phyloP scores from a whole-genome alignment of 2,113 vertebrate species.

The Crotophaga sulcirostris region DNA sequence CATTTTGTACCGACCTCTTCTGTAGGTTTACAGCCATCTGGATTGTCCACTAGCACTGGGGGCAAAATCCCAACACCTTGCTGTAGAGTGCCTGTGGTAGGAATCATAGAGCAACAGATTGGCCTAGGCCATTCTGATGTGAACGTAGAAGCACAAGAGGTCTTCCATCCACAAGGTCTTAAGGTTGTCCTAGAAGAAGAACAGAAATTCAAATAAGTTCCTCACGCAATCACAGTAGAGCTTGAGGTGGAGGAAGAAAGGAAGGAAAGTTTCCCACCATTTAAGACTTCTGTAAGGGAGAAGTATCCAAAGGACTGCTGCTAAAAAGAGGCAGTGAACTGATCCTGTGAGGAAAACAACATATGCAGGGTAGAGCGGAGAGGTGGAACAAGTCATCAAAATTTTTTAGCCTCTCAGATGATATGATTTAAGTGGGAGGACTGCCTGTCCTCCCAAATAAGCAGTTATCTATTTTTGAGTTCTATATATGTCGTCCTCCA shows the following conservation, averaged over 20 bases:
- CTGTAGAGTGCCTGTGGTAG: background rate
- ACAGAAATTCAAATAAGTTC: background rate
- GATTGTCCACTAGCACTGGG: background rate
- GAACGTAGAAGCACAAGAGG: background rate
- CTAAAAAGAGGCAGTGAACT: constrained; percentile 46
- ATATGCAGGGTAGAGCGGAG: constrained; percentile 45
- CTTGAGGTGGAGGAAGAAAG: background rate
- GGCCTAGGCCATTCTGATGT: constrained; percentile 3
- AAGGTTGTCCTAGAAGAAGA: constrained; percentile 29
- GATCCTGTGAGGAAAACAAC: constrained; percentile 48
- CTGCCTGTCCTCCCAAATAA: constrained; percentile 61
- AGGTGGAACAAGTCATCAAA: constrained; percentile 59
- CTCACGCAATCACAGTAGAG: background rate
- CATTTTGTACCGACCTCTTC: constrained; percentile 43
- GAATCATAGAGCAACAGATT: background rate
- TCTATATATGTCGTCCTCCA: constrained; percentile 30
- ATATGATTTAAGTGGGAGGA: constrained; percentile 59
- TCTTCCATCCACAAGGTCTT: constrained; percentile 2
- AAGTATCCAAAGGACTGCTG: constrained; percentile 24
- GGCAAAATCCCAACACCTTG: background rate
- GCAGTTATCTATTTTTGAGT: constrained; percentile 51
- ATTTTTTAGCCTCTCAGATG: constrained; percentile 51
- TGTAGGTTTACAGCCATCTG: constrained; percentile 56
- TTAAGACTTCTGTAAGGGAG: background rate
- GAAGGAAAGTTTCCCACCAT: background rate